Evolutionary conservation across 2,888 invertebrate species (phyloP), one percentile per base, ranked within the genome.

Genomic region (Amphipoea lucens): DNA sequence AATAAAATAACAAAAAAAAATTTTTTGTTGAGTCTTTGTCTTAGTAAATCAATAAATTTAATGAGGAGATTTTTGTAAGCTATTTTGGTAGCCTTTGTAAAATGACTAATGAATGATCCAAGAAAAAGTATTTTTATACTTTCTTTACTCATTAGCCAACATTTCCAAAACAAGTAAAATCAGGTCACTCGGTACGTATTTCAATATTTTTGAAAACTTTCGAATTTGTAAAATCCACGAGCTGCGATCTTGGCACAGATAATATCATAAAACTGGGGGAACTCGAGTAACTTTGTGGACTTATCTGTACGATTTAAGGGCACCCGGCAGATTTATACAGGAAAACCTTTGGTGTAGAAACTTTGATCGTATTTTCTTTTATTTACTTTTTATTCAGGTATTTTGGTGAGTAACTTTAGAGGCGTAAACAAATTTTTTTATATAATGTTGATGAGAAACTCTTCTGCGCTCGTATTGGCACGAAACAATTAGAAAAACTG

Each of bases 271-370:
- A 89, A 83, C 86, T 62, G 86, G 67, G 54, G 66, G 36, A 84
- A 81, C 63, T 88, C 73, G 20, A 77, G 76, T 74, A 86, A 88
- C 86, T 88, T 88, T 76, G 83, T 69, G 71, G 81, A 86, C 86
- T 89, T 89, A 89, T 88, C 89, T 84, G 81, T 76, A 82, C 84
- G 79, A 88, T 88, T 88, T 88, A 86, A 88, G 89, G 82, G 86
- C 79, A 89, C 86, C 86, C 86, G 75, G 75, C 71, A 88, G 88
- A 88, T 89, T 88, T 88, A 87, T 78, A 81, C 75, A 68, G 62
- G 74, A 78, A 82, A 81, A 72, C 40, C 76, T 72, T 83, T 75
- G 78, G 78, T 71, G 83, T 69, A 63, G 54, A 81, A 88, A 88
- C 83, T 88, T 88, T 75, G 80, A 87, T 78, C 79, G 74, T 87